Percentiles rank a stretch among this genome's conserved stretches.
Conservation (phyloP, 1,140 invertebrate genomes). For the Aporrectodea caliginosa region DNA sequence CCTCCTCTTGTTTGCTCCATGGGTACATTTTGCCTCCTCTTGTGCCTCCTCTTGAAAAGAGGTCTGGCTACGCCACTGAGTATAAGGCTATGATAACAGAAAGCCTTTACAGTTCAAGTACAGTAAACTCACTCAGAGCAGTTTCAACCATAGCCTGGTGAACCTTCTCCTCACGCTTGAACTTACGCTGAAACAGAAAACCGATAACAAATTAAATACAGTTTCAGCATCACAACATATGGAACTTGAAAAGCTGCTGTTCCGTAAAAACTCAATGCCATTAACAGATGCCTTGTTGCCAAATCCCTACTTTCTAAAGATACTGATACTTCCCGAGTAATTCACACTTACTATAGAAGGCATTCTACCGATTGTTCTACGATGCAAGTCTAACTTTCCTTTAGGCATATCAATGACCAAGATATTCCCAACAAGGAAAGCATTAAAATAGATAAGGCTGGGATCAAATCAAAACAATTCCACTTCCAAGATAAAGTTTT, state of each 20-base stretch:
- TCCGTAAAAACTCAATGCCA: background rate
- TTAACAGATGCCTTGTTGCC: background rate
- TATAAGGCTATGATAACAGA: too few relatives aligned
- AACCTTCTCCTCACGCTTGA: constrained; percentile 64
- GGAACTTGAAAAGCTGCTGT: background rate
- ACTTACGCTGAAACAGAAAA: constrained; percentile 61
- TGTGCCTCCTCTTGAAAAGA: too few relatives aligned
- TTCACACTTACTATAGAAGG: background rate
- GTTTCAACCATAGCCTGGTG: constrained; percentile 61
- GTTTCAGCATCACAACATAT: background rate
- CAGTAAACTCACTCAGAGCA: constrained; percentile 58
- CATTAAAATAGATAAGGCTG: too few relatives aligned
- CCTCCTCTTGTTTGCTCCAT: too few relatives aligned
- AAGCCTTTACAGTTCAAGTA: too few relatives aligned
- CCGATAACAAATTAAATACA: background rate
- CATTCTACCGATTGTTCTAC: background rate
- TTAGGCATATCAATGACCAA: too few relatives aligned
- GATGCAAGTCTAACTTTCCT: too few relatives aligned
- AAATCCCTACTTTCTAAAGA: background rate
- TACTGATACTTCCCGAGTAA: background rate
- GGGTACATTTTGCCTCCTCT: too few relatives aligned
- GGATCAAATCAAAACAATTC: too few relatives aligned
- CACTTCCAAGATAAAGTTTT: too few relatives aligned
- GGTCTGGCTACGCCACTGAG: too few relatives aligned
- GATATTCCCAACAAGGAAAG: too few relatives aligned